Base-by-base conservation (phyloP, 2,113 vertebrate genomes). In the Tylochromis polylepis region DNA sequence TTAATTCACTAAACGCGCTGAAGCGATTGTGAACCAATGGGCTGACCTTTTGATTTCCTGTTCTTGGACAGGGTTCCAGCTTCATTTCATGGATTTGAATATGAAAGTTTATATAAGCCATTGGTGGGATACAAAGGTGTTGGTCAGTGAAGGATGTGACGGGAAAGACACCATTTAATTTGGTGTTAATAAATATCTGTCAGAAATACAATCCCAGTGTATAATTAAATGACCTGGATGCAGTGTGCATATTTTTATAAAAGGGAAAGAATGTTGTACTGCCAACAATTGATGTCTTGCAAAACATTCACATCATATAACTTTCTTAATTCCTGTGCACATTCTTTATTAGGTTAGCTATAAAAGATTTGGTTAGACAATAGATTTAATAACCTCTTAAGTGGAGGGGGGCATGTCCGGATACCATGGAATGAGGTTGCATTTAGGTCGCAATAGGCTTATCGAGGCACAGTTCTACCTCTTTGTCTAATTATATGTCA, bases 1-100 rank as follows among this genome's bases (percentile, higher is more conserved):
- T 70, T 79, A 88, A 95, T 93, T 86, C 31, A 46, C 36, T 46
- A 31, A 88, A 84, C 89, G 84, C 87, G 83, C 83, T 89, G 59
- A 89, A 24, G 81, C 59, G 41, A 81, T 87, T 79, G 29, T 55
- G 75, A 80, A 34, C 38, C 31, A 20, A 6, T 18, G 67, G 57
- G 41, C 59, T 82, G 83, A 57, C 57, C 14, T 85, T 85, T 83
- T 85, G 85, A 59, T 34, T 55, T 86, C 36, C 55, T 84, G 29
- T 43, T 91, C 43, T 88, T 87, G 87, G 87, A 85, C 57, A 5
- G 11, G 36, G 41, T 20, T 34, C 8, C 34, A 2, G 36, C 65
- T 43, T 88, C n/a, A 56, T 65, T 27, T 53, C 12, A 43, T 22
- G 36, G 85, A 24, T 70, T 67, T 22, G 79, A 80, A 81, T 29